phyloP scores from a whole-genome alignment of 2,797 vertebrate species.

The Crenuchus spilurus region DNA sequence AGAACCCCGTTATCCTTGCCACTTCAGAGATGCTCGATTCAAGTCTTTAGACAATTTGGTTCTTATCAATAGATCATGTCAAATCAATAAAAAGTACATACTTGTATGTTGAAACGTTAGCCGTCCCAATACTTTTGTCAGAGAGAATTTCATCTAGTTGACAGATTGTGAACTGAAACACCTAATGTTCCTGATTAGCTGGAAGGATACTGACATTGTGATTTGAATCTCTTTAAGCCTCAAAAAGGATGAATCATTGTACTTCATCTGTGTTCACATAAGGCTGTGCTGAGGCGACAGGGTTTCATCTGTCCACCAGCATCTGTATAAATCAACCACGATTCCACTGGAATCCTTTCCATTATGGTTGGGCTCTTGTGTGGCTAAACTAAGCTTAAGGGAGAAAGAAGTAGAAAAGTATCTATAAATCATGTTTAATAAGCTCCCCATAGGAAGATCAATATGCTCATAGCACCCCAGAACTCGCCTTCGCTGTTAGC shows the following conservation, averaged over 20 bases:
- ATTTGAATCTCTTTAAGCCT: not conserved
- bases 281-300: not conserved
- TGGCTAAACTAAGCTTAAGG: slow-evolving; percentile 57
- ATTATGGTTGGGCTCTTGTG: slow-evolving; percentile 54
- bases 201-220: not conserved
- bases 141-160: no score
- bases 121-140: not conserved
- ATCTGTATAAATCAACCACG: slow-evolving; percentile 48
- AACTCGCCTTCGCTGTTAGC: slow-evolving; percentile 50
- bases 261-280: slow-evolving; percentile 12
- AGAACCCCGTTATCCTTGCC: no score
- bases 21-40: no score
- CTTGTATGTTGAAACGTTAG: no score
- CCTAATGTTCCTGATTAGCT: not conserved
- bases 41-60: no score
- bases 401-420: slow-evolving; percentile 48
- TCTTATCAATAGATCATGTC: no score
- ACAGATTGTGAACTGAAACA: no score
- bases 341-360: slow-evolving; percentile 53
- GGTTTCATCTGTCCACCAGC: slow-evolving; percentile 27
- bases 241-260: not conserved
- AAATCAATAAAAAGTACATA: no score
- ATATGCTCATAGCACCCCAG: slow-evolving; percentile 62
- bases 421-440: slow-evolving; percentile 69
- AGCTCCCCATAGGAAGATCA: slow-evolving; percentile 64